Conservation (phyloP, 2,888 invertebrate genomes). For the Tupiocoris notatus region DNA sequence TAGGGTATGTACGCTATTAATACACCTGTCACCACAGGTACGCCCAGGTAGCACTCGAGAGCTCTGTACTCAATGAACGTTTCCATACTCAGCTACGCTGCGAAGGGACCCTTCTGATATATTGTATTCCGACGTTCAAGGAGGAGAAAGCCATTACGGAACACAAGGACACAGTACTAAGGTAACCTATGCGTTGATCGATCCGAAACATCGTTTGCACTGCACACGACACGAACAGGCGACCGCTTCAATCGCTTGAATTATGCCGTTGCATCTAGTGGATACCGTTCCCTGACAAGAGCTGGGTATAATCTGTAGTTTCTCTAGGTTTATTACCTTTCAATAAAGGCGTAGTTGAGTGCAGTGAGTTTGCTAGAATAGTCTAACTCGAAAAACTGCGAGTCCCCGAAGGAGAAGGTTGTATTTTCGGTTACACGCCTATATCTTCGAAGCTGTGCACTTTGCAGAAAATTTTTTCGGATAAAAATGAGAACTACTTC, state of each 20-base stretch:
- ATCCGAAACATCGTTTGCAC: not conserved
- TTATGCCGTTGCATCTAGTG: not conserved
- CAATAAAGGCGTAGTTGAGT: too few species aligned
- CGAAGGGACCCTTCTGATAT: constrained; percentile 2
- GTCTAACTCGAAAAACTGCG: too few species aligned
- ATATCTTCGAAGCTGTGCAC: too few species aligned
- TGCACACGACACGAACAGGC: not conserved
- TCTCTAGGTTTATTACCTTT: too few species aligned
- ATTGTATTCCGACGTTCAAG: constrained; percentile 18
- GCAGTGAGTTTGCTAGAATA: too few species aligned
- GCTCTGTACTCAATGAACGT: not conserved
- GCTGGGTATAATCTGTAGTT: too few species aligned
- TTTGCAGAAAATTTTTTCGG: too few species aligned
- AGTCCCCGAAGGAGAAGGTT: too few species aligned
- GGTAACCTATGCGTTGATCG: not conserved
- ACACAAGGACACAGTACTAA: too few species aligned
- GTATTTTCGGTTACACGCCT: too few species aligned
- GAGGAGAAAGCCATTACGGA: constrained; percentile 2
- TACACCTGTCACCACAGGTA: constrained; percentile 19
- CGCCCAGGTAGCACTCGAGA: constrained; percentile 21
- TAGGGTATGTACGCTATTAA: not conserved
- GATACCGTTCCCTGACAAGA: too few species aligned
- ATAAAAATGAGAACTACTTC: too few species aligned
- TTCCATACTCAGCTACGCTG: not conserved
- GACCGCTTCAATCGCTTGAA: not conserved